Evolutionary conservation across 2,797 vertebrate species (phyloP).

Genomic region (Rhynchotus rufescens): DNA sequence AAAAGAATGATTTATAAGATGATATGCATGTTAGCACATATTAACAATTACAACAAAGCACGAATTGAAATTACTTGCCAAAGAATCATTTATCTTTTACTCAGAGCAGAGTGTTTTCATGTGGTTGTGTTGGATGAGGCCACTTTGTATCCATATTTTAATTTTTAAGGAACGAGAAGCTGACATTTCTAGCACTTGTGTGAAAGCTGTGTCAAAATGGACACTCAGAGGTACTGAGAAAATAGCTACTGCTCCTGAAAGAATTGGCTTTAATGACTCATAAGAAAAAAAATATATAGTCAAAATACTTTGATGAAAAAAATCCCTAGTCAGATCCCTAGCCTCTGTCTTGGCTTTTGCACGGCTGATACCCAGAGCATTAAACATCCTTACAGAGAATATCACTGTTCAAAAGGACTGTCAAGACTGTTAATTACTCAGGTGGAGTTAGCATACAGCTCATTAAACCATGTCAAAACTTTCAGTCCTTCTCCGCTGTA

Average conservation of each 20-base stretch:
- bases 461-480: constrained; percentile 78
- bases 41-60: constrained; percentile 53
- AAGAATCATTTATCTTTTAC: constrained; percentile 55
- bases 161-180: not conserved
- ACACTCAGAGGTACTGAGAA: not conserved
- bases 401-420: constrained; percentile 74
- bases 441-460: constrained; percentile 76
- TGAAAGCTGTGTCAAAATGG: not conserved
- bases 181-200: not conserved
- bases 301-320: constrained; percentile 44
- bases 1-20: constrained; percentile 61
- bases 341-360: constrained; percentile 51
- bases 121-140: not conserved
- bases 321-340: constrained; percentile 37
- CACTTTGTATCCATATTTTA: not conserved
- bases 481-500: constrained; percentile 64
- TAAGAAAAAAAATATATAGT: not conserved
- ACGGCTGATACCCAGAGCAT: constrained; percentile 44
- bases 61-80: constrained; percentile 36
- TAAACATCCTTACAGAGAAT: constrained; percentile 62
- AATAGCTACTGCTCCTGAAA: not conserved
- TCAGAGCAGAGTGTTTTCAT: constrained; percentile 3
- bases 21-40: constrained; percentile 52
- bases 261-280: not conserved
- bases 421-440: constrained; percentile 79